Conservation (phyloP, 1,140 invertebrate species). For the Octopus sinensis region DNA sequence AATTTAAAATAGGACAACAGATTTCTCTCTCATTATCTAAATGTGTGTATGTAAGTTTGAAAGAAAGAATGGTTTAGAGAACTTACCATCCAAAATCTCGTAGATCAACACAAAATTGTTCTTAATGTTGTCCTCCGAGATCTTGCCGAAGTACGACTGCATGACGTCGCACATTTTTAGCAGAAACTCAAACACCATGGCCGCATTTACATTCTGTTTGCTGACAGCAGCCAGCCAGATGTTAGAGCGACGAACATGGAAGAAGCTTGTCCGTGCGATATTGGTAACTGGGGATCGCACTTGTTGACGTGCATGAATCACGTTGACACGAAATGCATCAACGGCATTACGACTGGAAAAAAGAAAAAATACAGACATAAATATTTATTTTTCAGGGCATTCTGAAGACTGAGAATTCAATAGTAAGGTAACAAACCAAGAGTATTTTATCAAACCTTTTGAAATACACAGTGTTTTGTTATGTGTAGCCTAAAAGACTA, state of each 20-base stretch:
- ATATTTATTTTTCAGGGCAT: background rate
- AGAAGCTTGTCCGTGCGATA: slow-evolving; percentile 97
- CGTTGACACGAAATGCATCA: slow-evolving; percentile 98
- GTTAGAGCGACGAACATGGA: slow-evolving; percentile 95
- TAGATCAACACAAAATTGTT: slow-evolving; percentile 99
- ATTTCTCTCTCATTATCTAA: background rate
- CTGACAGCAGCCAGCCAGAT: slow-evolving; percentile 99
- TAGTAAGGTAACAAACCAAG: too few relatives aligned
- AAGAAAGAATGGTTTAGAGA: background rate
- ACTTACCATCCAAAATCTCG: slow-evolving; percentile 89
- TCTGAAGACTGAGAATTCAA: too few relatives aligned
- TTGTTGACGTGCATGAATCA: slow-evolving; percentile 98
- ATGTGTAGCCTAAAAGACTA: too few relatives aligned
- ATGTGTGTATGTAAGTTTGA: background rate
- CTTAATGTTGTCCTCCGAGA: slow-evolving; percentile 99
- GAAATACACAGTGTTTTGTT: too few relatives aligned
- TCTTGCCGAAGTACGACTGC: slow-evolving; percentile 99
- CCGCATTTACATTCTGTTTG: slow-evolving; percentile 99
- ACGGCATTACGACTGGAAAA: slow-evolving; percentile 82
- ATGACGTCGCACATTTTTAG: slow-evolving; percentile 99
- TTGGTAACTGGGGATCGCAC: slow-evolving; percentile 98
- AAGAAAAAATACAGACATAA: background rate
- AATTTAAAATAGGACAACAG: too few relatives aligned
- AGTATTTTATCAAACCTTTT: too few relatives aligned
- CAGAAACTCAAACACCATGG: slow-evolving; percentile 99